Conservation (phyloP, 2,797 vertebrate genomes). For the Pangasius krempfi region DNA sequence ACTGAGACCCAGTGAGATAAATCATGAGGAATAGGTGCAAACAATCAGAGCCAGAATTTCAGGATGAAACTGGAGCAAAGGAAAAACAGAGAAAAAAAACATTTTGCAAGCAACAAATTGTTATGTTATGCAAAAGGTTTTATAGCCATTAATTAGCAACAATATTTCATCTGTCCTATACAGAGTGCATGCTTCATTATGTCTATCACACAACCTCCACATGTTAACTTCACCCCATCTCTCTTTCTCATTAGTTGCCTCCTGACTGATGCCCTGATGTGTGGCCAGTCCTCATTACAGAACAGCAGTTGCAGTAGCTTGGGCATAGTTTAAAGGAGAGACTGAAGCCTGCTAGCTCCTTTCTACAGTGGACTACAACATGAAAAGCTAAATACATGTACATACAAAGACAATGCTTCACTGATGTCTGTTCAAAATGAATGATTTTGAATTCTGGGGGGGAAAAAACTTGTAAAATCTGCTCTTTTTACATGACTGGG, state of each 20-base stretch:
- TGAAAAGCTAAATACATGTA: not conserved
- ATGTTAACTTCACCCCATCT: conserved; percentile 22
- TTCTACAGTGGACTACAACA: not conserved
- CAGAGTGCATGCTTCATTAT: conserved; percentile 17
- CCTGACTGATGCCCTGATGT: conserved; percentile 38
- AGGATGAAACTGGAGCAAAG: not conserved
- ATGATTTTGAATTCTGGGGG: not conserved
- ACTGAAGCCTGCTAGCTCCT: conserved; percentile 14
- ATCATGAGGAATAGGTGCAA: not conserved
- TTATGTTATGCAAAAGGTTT: not conserved
- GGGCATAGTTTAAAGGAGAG: conserved; percentile 23
- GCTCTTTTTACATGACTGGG: not conserved
- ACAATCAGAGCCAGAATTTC: not conserved
- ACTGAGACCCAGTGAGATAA: not conserved
- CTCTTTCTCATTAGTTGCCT: conserved; percentile 27
- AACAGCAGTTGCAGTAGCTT: conserved; percentile 17
- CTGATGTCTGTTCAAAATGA: conserved; percentile 14
- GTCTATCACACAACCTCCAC: conserved; percentile 29
- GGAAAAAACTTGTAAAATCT: not conserved
- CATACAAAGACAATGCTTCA: not conserved
- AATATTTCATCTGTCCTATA: not conserved
- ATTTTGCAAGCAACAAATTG: not conserved
- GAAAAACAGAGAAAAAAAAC: not conserved
- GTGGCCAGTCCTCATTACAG: conserved; percentile 36
- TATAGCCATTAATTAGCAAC: not conserved